Base-by-base conservation (phyloP, 1,140 invertebrate species). In the Leptopilina clavipes region DNA sequence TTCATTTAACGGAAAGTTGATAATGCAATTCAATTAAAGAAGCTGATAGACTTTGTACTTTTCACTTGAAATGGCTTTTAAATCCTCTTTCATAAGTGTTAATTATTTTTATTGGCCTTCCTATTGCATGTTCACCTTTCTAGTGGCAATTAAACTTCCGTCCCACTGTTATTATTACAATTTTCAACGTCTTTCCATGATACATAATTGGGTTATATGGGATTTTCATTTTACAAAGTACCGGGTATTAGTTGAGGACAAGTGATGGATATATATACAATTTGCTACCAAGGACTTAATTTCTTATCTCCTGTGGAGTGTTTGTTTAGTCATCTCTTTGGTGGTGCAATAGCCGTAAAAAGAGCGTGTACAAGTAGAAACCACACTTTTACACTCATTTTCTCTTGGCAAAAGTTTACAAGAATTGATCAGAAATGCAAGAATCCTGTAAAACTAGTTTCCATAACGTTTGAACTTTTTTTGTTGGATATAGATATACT, bases 371-470 rank as follows among this genome's bases (percentile, higher is more conserved):
- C 18, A 56, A 56, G 18, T 56, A 11, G 10, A 52, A 52, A 6
- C 17, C 17, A 2, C 17, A 22, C 17, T 11, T 19, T 56, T 22
- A 18, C 54, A 56, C 54, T 56, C 18, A 19, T 56, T 56, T 56
- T 17, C 54, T 56, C 54, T 56, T 18, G 54, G 54, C 9, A 19
- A 10, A 22, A 56, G 54, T 56, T 56, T 56, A 56, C 10, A 56
- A 56, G 54, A 56, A 56, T 22, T 8, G 19, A 56, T 22, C 18
- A 56, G 54, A 11, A 56, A 56, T 56, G 54, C 54, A 11, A 56
- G 54, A 56, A 56, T 56, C 18, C 18, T 19, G 54, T 3, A 22
- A 56, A 56, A 22, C 54, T 9, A 56, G 54, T 56, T 56, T 17
- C 8, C 9, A 9, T 22, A 56, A 18, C 5, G 43, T 44, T 12